Base-by-base conservation (phyloP, 1,140 invertebrate species). In the Gryllus bimaculatus region DNA sequence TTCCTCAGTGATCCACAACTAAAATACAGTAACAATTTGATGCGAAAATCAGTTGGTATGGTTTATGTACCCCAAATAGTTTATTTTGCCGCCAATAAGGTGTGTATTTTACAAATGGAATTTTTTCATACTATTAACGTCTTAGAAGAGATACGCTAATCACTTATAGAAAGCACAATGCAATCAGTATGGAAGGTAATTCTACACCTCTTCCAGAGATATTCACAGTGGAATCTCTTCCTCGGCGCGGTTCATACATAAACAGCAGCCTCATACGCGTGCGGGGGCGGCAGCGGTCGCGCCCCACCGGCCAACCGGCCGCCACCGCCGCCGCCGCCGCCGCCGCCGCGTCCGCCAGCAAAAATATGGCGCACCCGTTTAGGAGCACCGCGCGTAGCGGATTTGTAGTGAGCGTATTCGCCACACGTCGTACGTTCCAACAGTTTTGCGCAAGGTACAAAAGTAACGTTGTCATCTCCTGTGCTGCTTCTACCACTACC, bases 201-300 rank as follows among this genome's bases (percentile, higher is more conserved):
- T n/a, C n/a, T n/a, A n/a, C n/a, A n/a, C n/a, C n/a, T n/a, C n/a
- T 39, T 39, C 5, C 26, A 39, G 26, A 39, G 26, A 5, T 5
- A 39, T 39, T 39, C 26, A 39, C 26, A 39, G 5, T 5, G 26
- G n/a, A n/a, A n/a, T n/a, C n/a, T n/a, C n/a, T n/a, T n/a, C n/a
- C n/a, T n/a, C n/a, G n/a, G n/a, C n/a, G n/a, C n/a, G n/a, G 54
- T 66, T 66, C 54, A 66, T 66, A 66, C 54, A 66, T 66, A 66
- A 66, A 66, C 54, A 66, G 18, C 54, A 66, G 54, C 54, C 54
- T 66, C 54, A 66, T 66, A 66, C 54, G 18, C 54, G 54, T 18
- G 54, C 54, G 54, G 54, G 26, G 26, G 26, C 26, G 26, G 26
- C 26, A 1, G 26, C 26, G 26, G 54, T 18, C 54, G 54, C 18